These are phyloP conservation scores for Mola mola DNA, from an alignment of 2,113 vertebrate species.

Conservation along the genomic window DNA sequence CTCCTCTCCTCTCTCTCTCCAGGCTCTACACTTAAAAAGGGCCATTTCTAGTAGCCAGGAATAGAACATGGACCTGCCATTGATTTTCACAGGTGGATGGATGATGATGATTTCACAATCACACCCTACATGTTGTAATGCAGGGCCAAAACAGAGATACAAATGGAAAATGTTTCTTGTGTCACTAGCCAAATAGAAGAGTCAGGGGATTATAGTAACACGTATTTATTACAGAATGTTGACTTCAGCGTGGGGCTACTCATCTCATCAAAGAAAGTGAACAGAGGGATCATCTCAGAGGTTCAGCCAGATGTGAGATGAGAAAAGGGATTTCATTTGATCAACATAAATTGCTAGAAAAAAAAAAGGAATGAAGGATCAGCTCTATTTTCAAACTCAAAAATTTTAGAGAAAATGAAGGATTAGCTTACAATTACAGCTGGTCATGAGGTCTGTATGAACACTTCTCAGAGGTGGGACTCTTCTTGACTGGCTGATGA, in stretches of 20 bases:
- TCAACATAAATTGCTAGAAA: constrained; percentile 3
- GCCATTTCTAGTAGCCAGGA: constrained; percentile 78
- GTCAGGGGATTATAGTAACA: constrained; percentile 19
- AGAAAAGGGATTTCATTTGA: constrained; percentile 19
- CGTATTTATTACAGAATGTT: constrained; percentile 22
- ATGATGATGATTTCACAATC: constrained; percentile 70
- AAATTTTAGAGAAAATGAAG: no score
- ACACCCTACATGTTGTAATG: constrained; percentile 69
- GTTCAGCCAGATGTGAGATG: constrained; percentile 21
- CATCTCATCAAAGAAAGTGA: no score
- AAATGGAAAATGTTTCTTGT: constrained; percentile 28
- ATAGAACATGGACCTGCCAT: constrained; percentile 79
- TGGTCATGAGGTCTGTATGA: no score
- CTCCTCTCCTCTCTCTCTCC: constrained; percentile 23
- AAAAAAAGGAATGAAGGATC: no score
- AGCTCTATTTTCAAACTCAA: no score
- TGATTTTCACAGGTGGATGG: constrained; percentile 76
- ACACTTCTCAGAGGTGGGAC: no score
- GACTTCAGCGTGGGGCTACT: constrained; percentile 18
- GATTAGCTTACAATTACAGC: no score
- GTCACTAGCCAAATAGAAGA: constrained; percentile 16
- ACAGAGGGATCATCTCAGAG: constrained; percentile 18
- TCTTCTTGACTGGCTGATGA: no score
- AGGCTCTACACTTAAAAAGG: constrained; percentile 66
- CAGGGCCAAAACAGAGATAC: constrained; percentile 52